Base-by-base conservation (phyloP, 2,888 invertebrate species). In the Myathropa florea region DNA sequence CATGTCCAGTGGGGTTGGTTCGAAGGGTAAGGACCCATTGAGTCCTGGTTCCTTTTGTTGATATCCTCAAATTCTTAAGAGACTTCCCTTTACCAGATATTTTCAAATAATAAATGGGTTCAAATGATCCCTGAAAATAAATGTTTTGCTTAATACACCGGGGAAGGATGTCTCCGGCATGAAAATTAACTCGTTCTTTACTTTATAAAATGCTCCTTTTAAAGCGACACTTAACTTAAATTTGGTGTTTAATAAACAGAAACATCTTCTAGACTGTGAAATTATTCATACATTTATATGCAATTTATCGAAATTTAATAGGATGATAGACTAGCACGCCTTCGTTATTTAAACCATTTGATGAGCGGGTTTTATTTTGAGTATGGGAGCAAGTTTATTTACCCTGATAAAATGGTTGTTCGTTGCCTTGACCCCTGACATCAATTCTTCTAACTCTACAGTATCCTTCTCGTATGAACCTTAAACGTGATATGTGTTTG, bases 51-150 rank as follows among this genome's bases (percentile, higher is more conserved):
- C 9, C 14, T 76, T 65, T 76, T 59, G 64, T 76, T 59, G 65
- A 39, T 76, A 14, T 39, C n/a, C 23, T n/a, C 18, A 12, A 28
- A 67, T 28, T 21, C 39, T 65, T 36, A 39, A 24, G 39, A 36
- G 26, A 39, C 63, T 75, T 75, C 26, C 23, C 18, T 21, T 21
- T 39, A 28, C 26, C 23, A 60, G 75, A 64, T 76, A 59, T 67
- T 67, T 76, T 28, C 59, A 46, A 59, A 76, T 75, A 76, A 76
- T 46, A 67, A 76, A 76, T 76, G 75, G 59, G 75, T 60, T 65
- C 65, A 76, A 76, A 76, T 59, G 75, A 67, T 67, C 75, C 67
- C 59, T 75, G 26, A 57, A 75, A 75, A 75, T 59, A 75, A 64
- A 75, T 75, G 75, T 12, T 65, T 67, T 67, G 36, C 59, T 67